These are phyloP conservation scores for Catocala sponsa DNA, from an alignment of 2,888 invertebrate genomes.

Conservation along the genomic window DNA sequence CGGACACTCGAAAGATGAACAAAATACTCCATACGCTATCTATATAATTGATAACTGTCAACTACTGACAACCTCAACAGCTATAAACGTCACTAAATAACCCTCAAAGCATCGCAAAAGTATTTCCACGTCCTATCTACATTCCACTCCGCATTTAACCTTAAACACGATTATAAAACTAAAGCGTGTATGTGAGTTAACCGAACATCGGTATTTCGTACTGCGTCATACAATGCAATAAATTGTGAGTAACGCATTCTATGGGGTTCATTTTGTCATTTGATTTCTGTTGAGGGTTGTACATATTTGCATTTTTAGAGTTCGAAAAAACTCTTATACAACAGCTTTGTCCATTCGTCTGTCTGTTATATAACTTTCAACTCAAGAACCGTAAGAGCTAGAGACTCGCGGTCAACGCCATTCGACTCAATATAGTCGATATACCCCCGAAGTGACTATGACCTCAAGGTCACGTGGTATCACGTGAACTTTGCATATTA, in stretches of 20 bases:
- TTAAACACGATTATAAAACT: conserved; percentile 66
- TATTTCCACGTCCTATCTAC: conserved; percentile 56
- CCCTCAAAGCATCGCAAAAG: conserved; percentile 48
- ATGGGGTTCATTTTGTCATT: conserved; percentile 51
- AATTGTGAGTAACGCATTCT: conserved; percentile 55
- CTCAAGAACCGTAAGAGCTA: too few relatives aligned
- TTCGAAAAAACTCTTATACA: too few relatives aligned
- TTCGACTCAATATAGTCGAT: too few relatives aligned
- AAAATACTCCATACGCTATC: too few relatives aligned
- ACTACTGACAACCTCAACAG: conserved; percentile 44
- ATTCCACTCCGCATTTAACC: conserved; percentile 66
- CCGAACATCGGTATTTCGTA: conserved; percentile 51
- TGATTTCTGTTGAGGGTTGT: conserved; percentile 54
- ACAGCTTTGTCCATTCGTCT: too few relatives aligned
- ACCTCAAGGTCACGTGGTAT: too few relatives aligned
- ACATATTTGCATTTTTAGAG: conserved; percentile 25
- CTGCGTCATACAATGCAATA: conserved; percentile 63
- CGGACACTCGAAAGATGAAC: too few relatives aligned
- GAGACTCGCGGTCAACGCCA: too few relatives aligned
- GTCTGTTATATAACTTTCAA: too few relatives aligned
- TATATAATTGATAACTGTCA: neutral
- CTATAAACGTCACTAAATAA: conserved; percentile 45
- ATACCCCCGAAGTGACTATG: too few relatives aligned
- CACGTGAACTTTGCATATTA: too few relatives aligned
- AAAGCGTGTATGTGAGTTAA: conserved; percentile 56